phyloP scores from a whole-genome alignment of 1,140 invertebrate species.

The Halyomorpha halys region DNA sequence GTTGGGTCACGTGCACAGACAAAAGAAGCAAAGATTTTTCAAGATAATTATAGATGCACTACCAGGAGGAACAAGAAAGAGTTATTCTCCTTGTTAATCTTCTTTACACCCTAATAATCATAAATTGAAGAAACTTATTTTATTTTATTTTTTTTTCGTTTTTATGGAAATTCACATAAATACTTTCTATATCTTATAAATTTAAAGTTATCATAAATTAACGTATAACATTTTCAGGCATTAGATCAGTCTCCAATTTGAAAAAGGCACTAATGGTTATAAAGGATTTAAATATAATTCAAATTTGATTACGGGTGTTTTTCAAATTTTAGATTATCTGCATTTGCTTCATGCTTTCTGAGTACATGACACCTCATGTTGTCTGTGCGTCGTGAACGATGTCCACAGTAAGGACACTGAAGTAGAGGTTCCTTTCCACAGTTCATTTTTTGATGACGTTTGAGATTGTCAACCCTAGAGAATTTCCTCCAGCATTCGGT shows the following conservation, averaged over 20 bases:
- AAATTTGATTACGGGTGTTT: neutral
- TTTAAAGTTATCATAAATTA: no score
- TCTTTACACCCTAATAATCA: no score
- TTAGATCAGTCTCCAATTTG: neutral
- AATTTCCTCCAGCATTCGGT: slow-evolving; percentile 4
- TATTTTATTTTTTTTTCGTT: no score
- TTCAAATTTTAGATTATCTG: slow-evolving; percentile 5
- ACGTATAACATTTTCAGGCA: no score
- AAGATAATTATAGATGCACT: no score
- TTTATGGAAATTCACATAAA: no score
- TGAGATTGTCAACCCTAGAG: slow-evolving; percentile 34
- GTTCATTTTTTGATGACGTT: slow-evolving; percentile 52
- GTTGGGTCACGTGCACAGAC: no score
- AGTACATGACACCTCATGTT: slow-evolving; percentile 11
- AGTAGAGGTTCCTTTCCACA: slow-evolving; percentile 42
- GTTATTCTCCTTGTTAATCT: no score
- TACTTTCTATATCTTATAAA: no score
- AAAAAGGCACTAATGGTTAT: neutral
- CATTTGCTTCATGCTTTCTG: slow-evolving; percentile 8
- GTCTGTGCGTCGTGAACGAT: slow-evolving; percentile 37
- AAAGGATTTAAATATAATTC: neutral
- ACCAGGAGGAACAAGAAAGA: no score
- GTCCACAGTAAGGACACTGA: slow-evolving; percentile 46
- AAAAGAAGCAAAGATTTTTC: no score
- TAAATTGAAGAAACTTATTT: no score